Evolutionary conservation across 2,888 invertebrate species (phyloP).

Genomic region (Tetranychus piercei): DNA sequence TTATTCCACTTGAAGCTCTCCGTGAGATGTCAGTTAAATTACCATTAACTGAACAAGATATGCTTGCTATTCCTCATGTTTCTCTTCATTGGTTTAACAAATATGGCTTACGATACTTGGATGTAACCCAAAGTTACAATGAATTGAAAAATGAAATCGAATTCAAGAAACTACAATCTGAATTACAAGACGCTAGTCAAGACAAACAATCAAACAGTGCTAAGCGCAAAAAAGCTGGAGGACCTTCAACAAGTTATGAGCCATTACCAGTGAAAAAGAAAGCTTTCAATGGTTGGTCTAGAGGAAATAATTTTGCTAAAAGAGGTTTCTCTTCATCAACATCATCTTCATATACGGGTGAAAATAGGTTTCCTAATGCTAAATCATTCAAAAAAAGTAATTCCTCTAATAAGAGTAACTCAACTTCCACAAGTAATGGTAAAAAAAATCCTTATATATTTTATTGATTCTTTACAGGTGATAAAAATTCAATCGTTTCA

Average conservation of each 20-base stretch:
- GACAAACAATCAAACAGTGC: not conserved
- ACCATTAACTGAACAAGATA: conserved; percentile 4
- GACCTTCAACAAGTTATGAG: not conserved
- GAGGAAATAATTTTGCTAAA: too few relatives aligned
- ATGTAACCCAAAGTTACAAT: conserved; percentile 2
- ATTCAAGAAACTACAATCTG: not conserved
- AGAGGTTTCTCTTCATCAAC: not conserved
- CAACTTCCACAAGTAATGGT: not conserved
- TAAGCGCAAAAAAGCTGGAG: not conserved
- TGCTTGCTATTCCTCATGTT: not conserved
- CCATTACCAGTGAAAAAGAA: not conserved
- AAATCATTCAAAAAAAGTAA: not conserved
- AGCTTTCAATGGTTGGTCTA: not conserved
- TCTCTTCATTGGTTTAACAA: not conserved
- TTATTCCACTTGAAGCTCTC: not conserved
- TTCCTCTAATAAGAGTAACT: not conserved
- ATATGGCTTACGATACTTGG: not conserved
- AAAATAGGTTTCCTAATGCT: not conserved
- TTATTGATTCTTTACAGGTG: not conserved
- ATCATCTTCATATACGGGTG: not conserved
- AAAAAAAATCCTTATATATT: not conserved
- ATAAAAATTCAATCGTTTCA: not conserved
- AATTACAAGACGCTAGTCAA: not conserved
- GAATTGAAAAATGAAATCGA: not conserved
- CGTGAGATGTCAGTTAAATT: conserved; percentile 4